These are phyloP conservation scores for Lithobates sylvaticus DNA, from an alignment of 2,797 vertebrate genomes.

Conservation along the genomic window DNA sequence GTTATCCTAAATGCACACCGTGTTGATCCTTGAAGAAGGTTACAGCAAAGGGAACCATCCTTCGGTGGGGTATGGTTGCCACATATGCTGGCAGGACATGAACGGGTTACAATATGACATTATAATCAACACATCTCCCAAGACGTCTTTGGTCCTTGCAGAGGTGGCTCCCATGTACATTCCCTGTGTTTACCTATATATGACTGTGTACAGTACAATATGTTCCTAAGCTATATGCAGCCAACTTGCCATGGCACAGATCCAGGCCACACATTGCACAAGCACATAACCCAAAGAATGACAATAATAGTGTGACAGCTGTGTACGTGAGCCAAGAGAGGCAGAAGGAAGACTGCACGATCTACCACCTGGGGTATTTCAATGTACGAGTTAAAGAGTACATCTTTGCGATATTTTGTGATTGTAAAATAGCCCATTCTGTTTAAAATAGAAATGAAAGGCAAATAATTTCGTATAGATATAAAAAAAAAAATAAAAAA, in stretches of 20 bases:
- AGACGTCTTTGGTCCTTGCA: not conserved
- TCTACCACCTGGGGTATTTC: not conserved
- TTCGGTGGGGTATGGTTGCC: too few species aligned
- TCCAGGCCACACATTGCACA: conserved; percentile 56
- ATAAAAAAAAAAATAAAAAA: too few species aligned
- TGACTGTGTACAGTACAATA: conserved; percentile 35
- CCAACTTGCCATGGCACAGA: conserved; percentile 28
- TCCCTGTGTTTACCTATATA: conserved; percentile 25
- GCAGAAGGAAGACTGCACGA: not conserved
- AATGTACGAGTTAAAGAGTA: too few species aligned
- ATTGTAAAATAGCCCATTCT: too few species aligned
- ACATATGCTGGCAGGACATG: not conserved
- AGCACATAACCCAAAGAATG: conserved; percentile 33
- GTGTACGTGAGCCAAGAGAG: not conserved
- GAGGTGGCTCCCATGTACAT: not conserved
- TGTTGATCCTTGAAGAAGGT: too few species aligned
- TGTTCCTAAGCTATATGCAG: conserved; percentile 43
- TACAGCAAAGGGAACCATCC: too few species aligned
- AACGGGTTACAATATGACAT: not conserved
- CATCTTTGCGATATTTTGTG: too few species aligned
- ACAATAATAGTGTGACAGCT: conserved; percentile 1
- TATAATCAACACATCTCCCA: not conserved
- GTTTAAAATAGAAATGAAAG: too few species aligned
- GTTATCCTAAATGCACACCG: too few species aligned
- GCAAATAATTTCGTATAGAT: too few species aligned